Evolutionary conservation across 2,797 vertebrate genomes (phyloP).

Genomic region (Mormyrops attenuatus): DNA sequence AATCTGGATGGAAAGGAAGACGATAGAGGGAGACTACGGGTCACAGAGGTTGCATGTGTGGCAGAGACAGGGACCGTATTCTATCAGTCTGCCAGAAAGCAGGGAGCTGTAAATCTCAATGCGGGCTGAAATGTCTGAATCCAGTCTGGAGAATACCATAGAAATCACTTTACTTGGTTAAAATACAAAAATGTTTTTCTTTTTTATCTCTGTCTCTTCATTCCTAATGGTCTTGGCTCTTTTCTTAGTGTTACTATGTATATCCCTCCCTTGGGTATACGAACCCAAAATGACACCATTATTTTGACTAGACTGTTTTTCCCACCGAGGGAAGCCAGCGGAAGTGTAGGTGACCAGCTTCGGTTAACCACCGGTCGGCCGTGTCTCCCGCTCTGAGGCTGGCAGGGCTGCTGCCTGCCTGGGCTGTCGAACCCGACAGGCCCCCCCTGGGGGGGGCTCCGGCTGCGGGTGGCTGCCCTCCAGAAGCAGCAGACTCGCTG

Average conservation of each 20-base stretch:
- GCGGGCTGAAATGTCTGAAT: slow-evolving; percentile 65
- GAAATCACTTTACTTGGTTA: slow-evolving; percentile 52
- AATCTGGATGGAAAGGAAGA: slow-evolving; percentile 27
- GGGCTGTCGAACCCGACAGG: slow-evolving; percentile 39
- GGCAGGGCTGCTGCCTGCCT: slow-evolving; percentile 48
- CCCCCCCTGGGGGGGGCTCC: slow-evolving; percentile 51
- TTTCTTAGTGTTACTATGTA: slow-evolving; percentile 60
- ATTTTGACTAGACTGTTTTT: slow-evolving; percentile 79
- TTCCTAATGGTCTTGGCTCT: slow-evolving; percentile 47
- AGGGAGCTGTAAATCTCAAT: slow-evolving; percentile 58
- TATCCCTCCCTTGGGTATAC: slow-evolving; percentile 57
- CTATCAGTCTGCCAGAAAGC: slow-evolving; percentile 40
- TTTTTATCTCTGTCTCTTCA: slow-evolving; percentile 40
- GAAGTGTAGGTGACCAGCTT: slow-evolving; percentile 70
- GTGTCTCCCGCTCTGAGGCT: slow-evolving; percentile 31
- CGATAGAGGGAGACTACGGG: slow-evolving; percentile 25
- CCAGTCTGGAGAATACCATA: slow-evolving; percentile 41
- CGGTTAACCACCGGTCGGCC: slow-evolving; percentile 58
- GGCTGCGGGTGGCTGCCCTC: slow-evolving; percentile 50
- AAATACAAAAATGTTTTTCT: slow-evolving; percentile 51
- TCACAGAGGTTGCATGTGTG: slow-evolving; percentile 28
- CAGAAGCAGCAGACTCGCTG: slow-evolving; percentile 44
- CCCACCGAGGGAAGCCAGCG: slow-evolving; percentile 59
- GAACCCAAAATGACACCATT: slow-evolving; percentile 72
- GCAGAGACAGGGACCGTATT: slow-evolving; percentile 16